These are phyloP conservation scores for Bucorvus abyssinicus DNA, from an alignment of 2,797 vertebrate species.

Conservation along the genomic window DNA sequence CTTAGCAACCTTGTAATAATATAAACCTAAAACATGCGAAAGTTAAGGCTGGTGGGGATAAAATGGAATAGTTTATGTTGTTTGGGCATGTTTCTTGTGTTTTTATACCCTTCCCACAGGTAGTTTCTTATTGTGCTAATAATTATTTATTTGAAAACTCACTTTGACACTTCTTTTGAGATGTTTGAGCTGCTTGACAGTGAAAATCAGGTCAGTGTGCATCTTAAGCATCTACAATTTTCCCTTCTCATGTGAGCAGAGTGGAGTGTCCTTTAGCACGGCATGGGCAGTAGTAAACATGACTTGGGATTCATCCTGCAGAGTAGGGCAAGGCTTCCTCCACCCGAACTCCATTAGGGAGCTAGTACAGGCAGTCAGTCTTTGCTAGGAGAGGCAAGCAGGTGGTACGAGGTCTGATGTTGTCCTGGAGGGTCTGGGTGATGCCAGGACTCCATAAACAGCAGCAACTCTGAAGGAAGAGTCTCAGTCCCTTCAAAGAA, in stretches of 20 bases:
- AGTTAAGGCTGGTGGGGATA: not conserved
- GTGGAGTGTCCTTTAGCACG: rapidly evolving
- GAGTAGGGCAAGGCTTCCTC: not conserved
- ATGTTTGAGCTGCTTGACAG: not conserved
- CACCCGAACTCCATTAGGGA: rapidly evolving
- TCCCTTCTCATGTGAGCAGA: not conserved
- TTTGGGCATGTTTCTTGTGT: not conserved
- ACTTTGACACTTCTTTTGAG: not conserved
- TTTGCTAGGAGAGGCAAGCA: not conserved
- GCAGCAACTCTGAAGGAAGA: not conserved
- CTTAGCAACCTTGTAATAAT: not conserved
- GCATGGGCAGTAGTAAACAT: not conserved
- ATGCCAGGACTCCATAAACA: not conserved
- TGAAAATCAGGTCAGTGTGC: not conserved
- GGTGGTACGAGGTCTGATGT: rapidly evolving
- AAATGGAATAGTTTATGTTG: not conserved
- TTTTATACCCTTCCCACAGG: not conserved
- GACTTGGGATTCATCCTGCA: not conserved
- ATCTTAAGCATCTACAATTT: not conserved
- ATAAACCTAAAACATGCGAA: not conserved
- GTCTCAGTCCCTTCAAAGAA: not conserved
- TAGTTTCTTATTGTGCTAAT: not conserved
- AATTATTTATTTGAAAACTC: not conserved
- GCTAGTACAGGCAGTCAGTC: rapidly evolving
- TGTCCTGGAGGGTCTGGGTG: not conserved